A percentile compares a stretch with the other conserved stretches of the same genome.
These are phyloP conservation scores for Brachyistius frenatus DNA, from an alignment of 2,113 vertebrate genomes.

Conservation along the genomic window DNA sequence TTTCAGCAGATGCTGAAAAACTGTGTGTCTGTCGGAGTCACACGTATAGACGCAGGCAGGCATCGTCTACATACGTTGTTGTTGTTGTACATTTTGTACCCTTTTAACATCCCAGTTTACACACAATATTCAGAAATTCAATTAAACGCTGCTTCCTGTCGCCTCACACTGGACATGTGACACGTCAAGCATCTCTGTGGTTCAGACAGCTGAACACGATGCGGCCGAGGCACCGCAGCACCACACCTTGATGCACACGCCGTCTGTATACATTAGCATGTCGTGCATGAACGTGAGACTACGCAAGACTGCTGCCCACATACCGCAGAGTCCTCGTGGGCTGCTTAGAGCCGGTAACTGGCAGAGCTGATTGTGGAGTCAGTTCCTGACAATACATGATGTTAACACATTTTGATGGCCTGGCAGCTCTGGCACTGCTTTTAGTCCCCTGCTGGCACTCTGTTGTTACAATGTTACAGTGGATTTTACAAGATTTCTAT, in stretches of 20 bases:
- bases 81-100: background rate
- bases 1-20: conserved; percentile 22
- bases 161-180: background rate
- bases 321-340: conserved; percentile 15
- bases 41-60: background rate
- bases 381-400: background rate
- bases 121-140: conserved; percentile 14
- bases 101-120: conserved; percentile 18
- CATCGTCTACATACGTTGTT: background rate
- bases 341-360: conserved; percentile 39
- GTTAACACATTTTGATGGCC: conserved; percentile 3
- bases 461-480: too few species aligned
- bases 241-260: conserved; percentile 34
- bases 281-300: conserved; percentile 40
- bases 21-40: conserved; percentile 19
- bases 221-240: background rate
- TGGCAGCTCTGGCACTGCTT: background rate
- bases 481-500: too few species aligned
- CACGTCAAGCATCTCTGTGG: conserved; percentile 20
- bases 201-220: conserved; percentile 27
- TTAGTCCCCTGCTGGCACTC: background rate
- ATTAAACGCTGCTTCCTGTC: conserved; percentile 14
- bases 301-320: conserved; percentile 22
- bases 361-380: conserved; percentile 2
- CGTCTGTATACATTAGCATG: conserved; percentile 41